Evolutionary conservation across 2,888 invertebrate species (phyloP).

Genomic region (Xanthia togata): DNA sequence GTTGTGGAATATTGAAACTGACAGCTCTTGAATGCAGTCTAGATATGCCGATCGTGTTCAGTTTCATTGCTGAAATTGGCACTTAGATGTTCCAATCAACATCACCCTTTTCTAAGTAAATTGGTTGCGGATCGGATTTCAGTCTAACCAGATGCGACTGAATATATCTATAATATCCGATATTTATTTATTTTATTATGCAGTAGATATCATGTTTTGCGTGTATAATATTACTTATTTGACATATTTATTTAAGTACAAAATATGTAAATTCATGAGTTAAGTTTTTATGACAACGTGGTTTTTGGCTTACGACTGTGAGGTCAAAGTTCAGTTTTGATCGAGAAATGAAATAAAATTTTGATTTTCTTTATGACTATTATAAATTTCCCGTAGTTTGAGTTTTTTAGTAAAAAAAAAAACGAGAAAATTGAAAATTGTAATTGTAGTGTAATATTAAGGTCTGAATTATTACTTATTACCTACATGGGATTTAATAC

Average conservation of each 20-base stretch:
- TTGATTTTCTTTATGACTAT: neutral
- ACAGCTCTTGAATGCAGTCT: neutral
- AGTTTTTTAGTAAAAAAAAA: no score
- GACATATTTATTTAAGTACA: neutral
- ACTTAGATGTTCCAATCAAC: conserved; percentile 23
- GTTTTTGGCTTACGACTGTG: neutral
- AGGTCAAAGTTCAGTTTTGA: neutral
- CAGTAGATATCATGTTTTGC: conserved; percentile 13
- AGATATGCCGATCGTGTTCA: neutral
- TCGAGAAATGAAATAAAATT: neutral
- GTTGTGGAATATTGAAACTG: neutral
- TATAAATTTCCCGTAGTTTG: neutral
- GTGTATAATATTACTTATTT: conserved; percentile 1
- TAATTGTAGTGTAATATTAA: neutral
- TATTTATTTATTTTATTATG: conserved; percentile 25
- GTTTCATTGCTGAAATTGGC: neutral
- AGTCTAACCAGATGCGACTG: conserved; percentile 32
- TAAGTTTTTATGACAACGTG: neutral
- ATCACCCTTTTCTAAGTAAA: conserved; percentile 37
- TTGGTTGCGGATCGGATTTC: conserved; percentile 34
- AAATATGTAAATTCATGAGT: neutral
- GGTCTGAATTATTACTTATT: neutral
- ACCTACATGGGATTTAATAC: neutral
- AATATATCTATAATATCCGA: conserved; percentile 18
- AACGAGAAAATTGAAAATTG: no score